phyloP scores from a whole-genome alignment of 2,113 vertebrate species.

The Eleginops maclovinus region DNA sequence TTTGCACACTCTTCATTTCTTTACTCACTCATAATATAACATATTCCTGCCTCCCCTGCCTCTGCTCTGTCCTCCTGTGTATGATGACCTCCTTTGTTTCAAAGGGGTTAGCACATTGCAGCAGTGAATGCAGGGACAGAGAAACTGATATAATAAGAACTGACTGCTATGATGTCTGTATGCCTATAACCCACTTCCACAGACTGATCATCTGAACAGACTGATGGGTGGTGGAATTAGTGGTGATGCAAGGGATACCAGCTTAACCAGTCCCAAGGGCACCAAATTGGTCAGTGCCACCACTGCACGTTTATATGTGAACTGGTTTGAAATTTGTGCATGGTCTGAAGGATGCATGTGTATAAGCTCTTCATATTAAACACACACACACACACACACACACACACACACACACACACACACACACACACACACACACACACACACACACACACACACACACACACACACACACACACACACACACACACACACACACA shows the following conservation, averaged over 20 bases:
- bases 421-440: too few species aligned
- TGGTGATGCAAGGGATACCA: background rate
- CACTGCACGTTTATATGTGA: background rate
- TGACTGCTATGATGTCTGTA: conserved; percentile 40
- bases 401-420: conserved; percentile 3
- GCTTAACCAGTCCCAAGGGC: too few species aligned
- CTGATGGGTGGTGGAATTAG: background rate
- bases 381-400: background rate
- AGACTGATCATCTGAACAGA: too few species aligned
- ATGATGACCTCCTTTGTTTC: conserved; percentile 45
- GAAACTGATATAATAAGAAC: conserved; percentile 45
- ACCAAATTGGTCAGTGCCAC: too few species aligned
- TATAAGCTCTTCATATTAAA: background rate
- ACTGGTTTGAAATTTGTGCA: background rate
- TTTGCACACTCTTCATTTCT: background rate
- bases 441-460: background rate
- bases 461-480: background rate
- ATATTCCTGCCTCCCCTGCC: background rate
- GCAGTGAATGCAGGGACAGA: conserved; percentile 14
- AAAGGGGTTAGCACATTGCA: conserved; percentile 26
- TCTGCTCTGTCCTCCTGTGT: conserved; percentile 17
- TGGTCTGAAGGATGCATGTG: background rate
- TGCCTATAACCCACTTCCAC: background rate
- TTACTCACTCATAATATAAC: conserved; percentile 8
- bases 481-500: background rate